Conservation (phyloP, 2,797 vertebrate species). For the Coluber constrictor region DNA sequence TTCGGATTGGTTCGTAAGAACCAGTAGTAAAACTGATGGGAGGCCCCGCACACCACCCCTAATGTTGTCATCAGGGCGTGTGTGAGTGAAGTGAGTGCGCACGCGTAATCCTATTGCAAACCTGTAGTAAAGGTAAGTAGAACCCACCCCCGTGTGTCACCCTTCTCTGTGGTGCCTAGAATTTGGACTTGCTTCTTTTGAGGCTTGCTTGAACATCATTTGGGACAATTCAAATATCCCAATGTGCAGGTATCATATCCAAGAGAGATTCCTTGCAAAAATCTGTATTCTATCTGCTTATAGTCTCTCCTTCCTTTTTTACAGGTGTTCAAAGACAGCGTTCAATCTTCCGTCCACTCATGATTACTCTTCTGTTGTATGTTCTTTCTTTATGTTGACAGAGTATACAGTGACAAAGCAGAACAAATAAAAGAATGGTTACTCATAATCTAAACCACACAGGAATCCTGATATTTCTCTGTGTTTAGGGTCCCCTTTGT, state of each 20-base stretch:
- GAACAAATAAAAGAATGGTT: conserved; percentile 25
- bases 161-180: background rate
- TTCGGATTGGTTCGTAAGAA: too few species aligned
- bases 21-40: too few species aligned
- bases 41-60: too few species aligned
- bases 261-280: background rate
- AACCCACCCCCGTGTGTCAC: background rate
- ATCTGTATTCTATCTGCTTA: background rate
- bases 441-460: conserved; percentile 36
- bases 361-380: conserved; percentile 6
- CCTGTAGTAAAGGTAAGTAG: too few species aligned
- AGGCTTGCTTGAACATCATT: background rate
- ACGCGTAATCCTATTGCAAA: too few species aligned
- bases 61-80: too few species aligned
- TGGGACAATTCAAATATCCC: background rate
- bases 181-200: background rate
- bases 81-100: too few species aligned
- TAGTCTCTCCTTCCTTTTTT: background rate
- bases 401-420: conserved; percentile 22
- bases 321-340: background rate
- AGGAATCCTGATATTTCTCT: conserved; percentile 33
- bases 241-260: background rate
- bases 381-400: conserved; percentile 22
- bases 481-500: conserved; percentile 51
- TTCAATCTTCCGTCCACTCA: background rate